Evolutionary conservation across 2,113 vertebrate species (phyloP), one percentile per base, ranked within the genome.

Genomic region (Neomonachus schauinslandi): DNA sequence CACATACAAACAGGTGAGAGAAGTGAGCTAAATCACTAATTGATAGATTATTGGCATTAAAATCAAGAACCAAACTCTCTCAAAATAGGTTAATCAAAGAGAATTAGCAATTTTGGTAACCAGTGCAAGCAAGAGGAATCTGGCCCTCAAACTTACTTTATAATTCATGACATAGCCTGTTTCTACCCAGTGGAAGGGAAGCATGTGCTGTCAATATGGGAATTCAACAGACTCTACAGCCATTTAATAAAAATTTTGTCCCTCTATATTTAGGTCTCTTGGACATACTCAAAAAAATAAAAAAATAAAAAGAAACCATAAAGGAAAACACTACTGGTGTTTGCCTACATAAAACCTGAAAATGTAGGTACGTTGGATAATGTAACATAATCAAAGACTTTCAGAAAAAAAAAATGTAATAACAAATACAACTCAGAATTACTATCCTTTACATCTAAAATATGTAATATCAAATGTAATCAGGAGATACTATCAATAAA

Each of bases 51-150:
- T 65, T 85, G 55, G 33, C 33, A 67, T 36, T 71, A 31, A 88
- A 59, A 94, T 96, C 57, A 96, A 96, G 92, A 92, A 88, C 74
- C 14, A 31, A 71, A 67, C 26, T 76, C 57, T 97, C 95, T 96
- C 46, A 89, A 91, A 97, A 97, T 95, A 96, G 76, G 36, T 42
- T 80, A 85, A 81, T 51, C 53, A 89, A 91, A 83, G 59, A 49
- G 28, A 97, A 94, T 88, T 61, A 89, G 84, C 81, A 97, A 94
- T 98, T 96, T 97, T 92, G 69, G 94, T 84, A 53, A 95, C 83
- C 80, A 92, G 53, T 16, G 63, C 24, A 85, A 95, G 51, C 93
- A 92, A 61, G 71, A 95, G 84, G 88, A 98, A 98, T 91, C 36
- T 80, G 91, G 57, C 74, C 57, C 42, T 96, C 49, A 92, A 81